phyloP scores from a whole-genome alignment of 2,888 invertebrate genomes.

The Lithophane socia region DNA sequence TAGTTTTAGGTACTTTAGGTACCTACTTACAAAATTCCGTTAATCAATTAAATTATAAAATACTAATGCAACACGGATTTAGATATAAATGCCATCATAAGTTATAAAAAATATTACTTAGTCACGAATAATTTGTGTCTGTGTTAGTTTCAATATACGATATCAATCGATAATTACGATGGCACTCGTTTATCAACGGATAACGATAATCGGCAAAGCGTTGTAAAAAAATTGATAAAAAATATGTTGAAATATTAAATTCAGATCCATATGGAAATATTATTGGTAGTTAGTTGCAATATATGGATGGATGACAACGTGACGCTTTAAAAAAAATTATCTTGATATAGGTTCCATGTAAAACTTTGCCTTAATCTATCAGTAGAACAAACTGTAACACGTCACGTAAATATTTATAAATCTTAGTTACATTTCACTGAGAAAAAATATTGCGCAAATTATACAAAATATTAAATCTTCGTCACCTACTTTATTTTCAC shows the following conservation, averaged over 20 bases:
- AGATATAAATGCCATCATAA: conserved; percentile 27
- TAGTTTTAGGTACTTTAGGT: not conserved
- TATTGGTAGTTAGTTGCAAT: not conserved
- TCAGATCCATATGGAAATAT: not conserved
- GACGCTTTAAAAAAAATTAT: not conserved
- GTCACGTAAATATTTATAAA: not conserved
- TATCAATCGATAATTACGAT: conserved; percentile 51
- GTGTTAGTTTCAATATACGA: conserved; percentile 34
- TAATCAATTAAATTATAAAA: conserved; percentile 4
- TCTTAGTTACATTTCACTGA: not conserved
- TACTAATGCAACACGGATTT: conserved; percentile 37
- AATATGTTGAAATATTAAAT: not conserved
- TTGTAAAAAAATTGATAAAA: conserved; percentile 38
- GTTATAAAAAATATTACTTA: conserved; percentile 17
- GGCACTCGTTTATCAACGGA: conserved; percentile 41
- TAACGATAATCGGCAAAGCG: conserved; percentile 32
- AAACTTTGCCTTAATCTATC: not conserved
- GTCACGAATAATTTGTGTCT: conserved; percentile 44
- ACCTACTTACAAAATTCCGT: not conserved
- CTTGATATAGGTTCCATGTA: not conserved
- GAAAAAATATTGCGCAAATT: not conserved
- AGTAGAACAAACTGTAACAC: not conserved
- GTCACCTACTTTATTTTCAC: not conserved
- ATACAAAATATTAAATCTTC: not conserved
- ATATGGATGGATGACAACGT: not conserved